Evolutionary conservation across 2,113 vertebrate species (phyloP).

Genomic region (Papio anubis): DNA sequence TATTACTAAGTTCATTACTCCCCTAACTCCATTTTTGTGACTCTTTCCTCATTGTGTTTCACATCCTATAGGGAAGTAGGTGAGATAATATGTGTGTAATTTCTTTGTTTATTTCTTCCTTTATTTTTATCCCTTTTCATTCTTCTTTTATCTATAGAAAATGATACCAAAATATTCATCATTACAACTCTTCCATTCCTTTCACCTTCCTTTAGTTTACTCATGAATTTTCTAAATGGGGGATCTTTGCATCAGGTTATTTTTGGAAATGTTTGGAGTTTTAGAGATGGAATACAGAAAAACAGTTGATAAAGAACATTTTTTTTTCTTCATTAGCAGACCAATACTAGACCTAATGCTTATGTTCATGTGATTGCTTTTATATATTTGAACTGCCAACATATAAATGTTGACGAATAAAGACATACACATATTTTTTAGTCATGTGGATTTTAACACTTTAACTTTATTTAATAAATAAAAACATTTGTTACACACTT

Average conservation of each 20-base stretch:
- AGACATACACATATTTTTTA: neutral
- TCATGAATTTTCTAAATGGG: neutral
- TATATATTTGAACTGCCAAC: neutral
- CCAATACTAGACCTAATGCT: neutral
- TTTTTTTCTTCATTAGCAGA: neutral
- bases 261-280: neutral
- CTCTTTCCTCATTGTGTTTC: neutral
- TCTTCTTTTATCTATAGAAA: neutral
- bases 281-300: neutral
- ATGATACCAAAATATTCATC: neutral
- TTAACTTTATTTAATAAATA: conserved; percentile 2
- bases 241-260: neutral
- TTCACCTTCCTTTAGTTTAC: neutral
- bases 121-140: neutral
- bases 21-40: neutral
- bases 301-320: neutral
- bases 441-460: neutral
- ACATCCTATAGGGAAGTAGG: neutral
- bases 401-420: neutral
- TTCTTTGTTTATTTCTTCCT: neutral
- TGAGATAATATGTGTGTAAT: neutral
- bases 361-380: neutral
- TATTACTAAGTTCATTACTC: neutral
- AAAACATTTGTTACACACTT: neutral
- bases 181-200: neutral